Base-by-base conservation (phyloP, 2,797 vertebrate genomes). In the Phataginus tetradactyla region DNA sequence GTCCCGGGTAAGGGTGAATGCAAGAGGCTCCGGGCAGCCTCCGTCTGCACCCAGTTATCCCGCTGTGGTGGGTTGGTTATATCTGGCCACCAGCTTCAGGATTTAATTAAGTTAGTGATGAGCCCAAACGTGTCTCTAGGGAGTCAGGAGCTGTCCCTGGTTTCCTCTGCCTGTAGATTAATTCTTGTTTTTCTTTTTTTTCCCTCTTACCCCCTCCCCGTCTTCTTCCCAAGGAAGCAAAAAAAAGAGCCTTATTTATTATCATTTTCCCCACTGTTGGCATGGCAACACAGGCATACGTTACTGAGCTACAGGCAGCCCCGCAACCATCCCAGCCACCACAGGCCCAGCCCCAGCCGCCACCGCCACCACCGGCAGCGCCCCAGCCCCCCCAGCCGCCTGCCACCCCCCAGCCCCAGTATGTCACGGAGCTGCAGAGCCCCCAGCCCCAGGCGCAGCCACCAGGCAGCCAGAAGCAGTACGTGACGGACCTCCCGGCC, bases 281-380 rank as follows among this genome's bases (percentile, higher is more conserved):
- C 98, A 99, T 99, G 99, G 99, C 99, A 98, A 99, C 99, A 94
- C 99, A 99, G 97, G 99, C 99, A 89, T 99, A 99, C 86, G 99
- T 99, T 13, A 98, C 99, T 20, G 99, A 99, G 98, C 99, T 99
- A 96, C 99, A 99, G 98, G 98, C 99, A 98, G 98, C 98, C 93
- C 98, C 99, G 75, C 98, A 98, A 95, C 99, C 99, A 95, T 95
- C 99, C 72, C 99, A 99, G 98, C 98, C 98, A 49, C 95, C 97
- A 15, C 98, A 97, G 87, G 90, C 96, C 84, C 98, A 95, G 85
- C 95, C 96, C 51, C 98, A 89, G 83, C 97, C 96, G 0, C 95
- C 95, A 0, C 95, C 92, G 2, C 94, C 90, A 1, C 96, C 96
- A 29, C 45, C 96, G 4, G 74, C 88, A 1, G 97, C 64, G 4